Conservation (phyloP, 1,140 invertebrate species). For the Nebria ingens region DNA sequence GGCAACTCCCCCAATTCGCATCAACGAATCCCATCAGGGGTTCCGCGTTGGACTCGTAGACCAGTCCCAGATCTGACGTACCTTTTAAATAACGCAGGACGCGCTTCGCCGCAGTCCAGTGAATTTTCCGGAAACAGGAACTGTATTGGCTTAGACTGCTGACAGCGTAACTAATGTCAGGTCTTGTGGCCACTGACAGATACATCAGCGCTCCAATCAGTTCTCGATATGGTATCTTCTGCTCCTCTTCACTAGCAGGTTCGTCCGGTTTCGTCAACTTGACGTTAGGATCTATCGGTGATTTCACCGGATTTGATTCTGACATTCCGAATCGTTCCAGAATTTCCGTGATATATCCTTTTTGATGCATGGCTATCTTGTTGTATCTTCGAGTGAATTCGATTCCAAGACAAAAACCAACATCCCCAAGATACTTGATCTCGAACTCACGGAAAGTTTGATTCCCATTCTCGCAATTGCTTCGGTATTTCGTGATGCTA, state of each 20-base stretch:
- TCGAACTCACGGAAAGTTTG: slow-evolving; percentile 12
- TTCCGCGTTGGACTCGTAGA: background rate
- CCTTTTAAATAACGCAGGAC: slow-evolving; percentile 31
- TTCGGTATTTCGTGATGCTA: slow-evolving; percentile 18
- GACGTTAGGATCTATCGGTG: slow-evolving; percentile 20
- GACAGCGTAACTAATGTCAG: slow-evolving; percentile 37
- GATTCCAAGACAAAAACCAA: slow-evolving; percentile 17
- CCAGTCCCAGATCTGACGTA: background rate
- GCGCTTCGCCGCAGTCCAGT: slow-evolving; percentile 35
- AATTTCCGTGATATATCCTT: slow-evolving; percentile 20
- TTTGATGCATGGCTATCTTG: slow-evolving; percentile 7
- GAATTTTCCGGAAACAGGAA: slow-evolving; percentile 24
- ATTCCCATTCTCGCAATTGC: background rate
- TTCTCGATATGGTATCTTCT: slow-evolving; percentile 23
- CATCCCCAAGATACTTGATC: slow-evolving; percentile 16
- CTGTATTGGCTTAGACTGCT: slow-evolving; percentile 36
- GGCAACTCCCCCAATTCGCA: slow-evolving; percentile 30
- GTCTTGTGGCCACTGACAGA: slow-evolving; percentile 33
- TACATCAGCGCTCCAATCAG: slow-evolving; percentile 35
- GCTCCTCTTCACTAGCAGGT: background rate
- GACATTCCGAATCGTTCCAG: slow-evolving; percentile 24
- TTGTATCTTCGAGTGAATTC: slow-evolving; percentile 12
- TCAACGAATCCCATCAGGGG: slow-evolving; percentile 23
- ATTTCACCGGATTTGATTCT: slow-evolving; percentile 22
- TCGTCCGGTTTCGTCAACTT: background rate